phyloP scores from a whole-genome alignment of 2,797 vertebrate species.

The Helicolenus hilgendorfi region DNA sequence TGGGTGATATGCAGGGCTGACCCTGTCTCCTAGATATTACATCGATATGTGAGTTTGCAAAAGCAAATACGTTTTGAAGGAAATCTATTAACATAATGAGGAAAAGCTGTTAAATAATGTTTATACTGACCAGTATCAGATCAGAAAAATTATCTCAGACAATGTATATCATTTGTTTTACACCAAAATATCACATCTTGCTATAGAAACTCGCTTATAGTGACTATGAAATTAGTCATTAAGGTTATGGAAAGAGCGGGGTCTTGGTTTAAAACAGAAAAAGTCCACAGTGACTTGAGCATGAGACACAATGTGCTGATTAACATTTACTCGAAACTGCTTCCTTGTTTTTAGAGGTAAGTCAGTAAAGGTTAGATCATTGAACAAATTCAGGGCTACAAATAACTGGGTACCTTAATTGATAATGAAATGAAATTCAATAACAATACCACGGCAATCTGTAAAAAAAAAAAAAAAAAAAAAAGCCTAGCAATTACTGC shows the following conservation, averaged over 20 bases:
- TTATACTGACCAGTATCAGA: neutral
- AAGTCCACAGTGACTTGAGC: neutral
- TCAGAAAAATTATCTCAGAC: neutral
- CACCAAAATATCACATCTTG: neutral
- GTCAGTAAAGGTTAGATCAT: neutral
- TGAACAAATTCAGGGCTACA: neutral
- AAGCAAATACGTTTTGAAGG: neutral
- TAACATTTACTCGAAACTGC: neutral
- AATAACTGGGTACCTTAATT: neutral
- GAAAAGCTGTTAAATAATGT: too few relatives aligned
- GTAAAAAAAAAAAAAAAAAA: neutral
- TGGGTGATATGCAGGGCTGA: neutral
- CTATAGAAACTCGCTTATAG: neutral
- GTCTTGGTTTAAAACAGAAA: neutral
- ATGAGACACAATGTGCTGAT: neutral
- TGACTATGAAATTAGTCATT: neutral
- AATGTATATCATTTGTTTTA: neutral
- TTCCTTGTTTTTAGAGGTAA: neutral
- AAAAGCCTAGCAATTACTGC: neutral
- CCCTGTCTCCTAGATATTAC: too few relatives aligned
- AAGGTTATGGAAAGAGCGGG: neutral
- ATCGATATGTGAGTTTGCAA: too few relatives aligned
- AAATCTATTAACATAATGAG: neutral
- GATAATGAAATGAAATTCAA: neutral
- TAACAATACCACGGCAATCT: neutral